Evolutionary conservation across 2,113 vertebrate species (phyloP).

Genomic region (Chaenogobius annularis): DNA sequence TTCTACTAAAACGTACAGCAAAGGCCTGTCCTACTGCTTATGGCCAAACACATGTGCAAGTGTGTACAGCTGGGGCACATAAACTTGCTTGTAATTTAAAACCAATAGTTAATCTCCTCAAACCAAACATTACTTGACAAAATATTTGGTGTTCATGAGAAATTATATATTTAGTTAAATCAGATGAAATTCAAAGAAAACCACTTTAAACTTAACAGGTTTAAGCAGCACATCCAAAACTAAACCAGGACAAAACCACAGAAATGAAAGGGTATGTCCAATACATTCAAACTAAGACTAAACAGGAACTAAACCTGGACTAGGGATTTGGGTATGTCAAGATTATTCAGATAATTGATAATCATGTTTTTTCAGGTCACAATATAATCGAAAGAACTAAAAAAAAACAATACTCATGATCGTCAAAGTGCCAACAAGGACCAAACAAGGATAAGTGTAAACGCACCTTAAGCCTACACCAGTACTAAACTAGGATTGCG

Average conservation of each 20-base stretch:
- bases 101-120: background rate
- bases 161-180: background rate
- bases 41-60: slow-evolving; percentile 1
- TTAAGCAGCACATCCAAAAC: background rate
- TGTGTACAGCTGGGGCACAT: background rate
- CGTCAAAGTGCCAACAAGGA: background rate
- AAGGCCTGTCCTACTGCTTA: background rate
- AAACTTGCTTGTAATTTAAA: background rate
- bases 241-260: background rate
- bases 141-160: background rate
- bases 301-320: background rate
- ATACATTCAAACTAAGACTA: background rate
- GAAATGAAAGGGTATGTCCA: background rate
- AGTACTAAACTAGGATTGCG: too few species aligned
- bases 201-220: background rate
- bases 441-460: background rate
- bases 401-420: too few species aligned
- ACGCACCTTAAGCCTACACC: background rate
- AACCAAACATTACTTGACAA: background rate
- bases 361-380: too few species aligned
- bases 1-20: slow-evolving; percentile 21
- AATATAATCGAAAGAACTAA: too few species aligned
- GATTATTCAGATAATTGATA: too few species aligned
- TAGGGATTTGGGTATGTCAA: too few species aligned
- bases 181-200: background rate